Conservation (phyloP, 2,797 vertebrate species). For the Sebastes diploproa region DNA sequence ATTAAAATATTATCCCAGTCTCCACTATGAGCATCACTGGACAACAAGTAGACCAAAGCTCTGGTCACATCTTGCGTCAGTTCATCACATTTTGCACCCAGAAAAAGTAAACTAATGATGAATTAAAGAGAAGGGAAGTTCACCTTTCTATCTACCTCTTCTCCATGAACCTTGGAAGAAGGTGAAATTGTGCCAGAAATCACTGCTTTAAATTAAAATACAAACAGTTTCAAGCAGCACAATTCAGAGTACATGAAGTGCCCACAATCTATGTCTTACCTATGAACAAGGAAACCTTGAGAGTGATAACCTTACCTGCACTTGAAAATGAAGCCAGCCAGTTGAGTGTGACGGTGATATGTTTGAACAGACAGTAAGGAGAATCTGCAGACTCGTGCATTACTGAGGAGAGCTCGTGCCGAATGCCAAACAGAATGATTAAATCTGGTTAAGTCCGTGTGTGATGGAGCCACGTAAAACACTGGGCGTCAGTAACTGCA, state of each 20-base stretch:
- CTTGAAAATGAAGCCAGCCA: constrained; percentile 26
- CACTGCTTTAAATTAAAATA: neutral
- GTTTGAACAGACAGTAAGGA: constrained; percentile 54
- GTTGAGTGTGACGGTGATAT: constrained; percentile 60
- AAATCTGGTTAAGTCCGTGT: constrained; percentile 26
- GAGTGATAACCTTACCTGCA: constrained; percentile 7
- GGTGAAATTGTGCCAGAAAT: neutral
- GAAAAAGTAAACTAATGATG: neutral
- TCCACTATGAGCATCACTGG: constrained; percentile 2
- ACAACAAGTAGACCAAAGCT: constrained; percentile 6
- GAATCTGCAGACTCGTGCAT: constrained; percentile 27
- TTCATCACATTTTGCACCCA: neutral
- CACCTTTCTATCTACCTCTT: neutral
- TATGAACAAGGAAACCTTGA: constrained; percentile 13
- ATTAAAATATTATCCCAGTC: constrained; percentile 25
- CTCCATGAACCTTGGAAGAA: neutral
- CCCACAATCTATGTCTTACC: neutral
- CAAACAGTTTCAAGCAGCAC: constrained; percentile 14
- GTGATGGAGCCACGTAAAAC: constrained; percentile 62
- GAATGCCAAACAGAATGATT: constrained; percentile 23
- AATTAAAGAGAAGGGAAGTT: neutral
- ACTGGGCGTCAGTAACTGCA: constrained; percentile 65
- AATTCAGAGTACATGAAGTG: neutral
- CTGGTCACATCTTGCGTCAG: neutral
- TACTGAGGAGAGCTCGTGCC: constrained; percentile 10